Evolutionary conservation across 2,113 vertebrate species (phyloP).

Genomic region (Ascaphus truei): DNA sequence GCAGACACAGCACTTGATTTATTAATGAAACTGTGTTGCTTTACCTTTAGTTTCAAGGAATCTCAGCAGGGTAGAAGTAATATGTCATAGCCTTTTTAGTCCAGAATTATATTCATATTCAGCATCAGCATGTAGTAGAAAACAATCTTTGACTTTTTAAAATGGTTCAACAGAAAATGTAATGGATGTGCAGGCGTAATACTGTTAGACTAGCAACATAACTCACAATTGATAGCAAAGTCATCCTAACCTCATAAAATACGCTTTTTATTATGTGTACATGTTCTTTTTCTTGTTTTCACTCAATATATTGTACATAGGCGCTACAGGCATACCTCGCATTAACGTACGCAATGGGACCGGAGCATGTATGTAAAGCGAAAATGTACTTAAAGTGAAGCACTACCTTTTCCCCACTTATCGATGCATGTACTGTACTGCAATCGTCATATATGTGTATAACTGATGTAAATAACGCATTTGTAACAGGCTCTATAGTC

Average conservation of each 20-base stretch:
- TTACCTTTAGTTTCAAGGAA: neutral
- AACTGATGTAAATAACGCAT: too few relatives aligned
- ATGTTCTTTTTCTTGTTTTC: neutral
- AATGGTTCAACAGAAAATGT: neutral
- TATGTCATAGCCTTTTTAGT: neutral
- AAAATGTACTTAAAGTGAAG: too few relatives aligned
- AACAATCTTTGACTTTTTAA: neutral
- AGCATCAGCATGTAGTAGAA: neutral
- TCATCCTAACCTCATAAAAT: neutral
- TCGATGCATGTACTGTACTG: neutral
- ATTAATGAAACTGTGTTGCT: neutral
- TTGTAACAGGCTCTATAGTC: too few relatives aligned
- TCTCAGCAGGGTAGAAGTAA: neutral
- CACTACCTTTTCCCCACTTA: too few relatives aligned
- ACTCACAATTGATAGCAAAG: neutral
- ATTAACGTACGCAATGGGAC: too few relatives aligned
- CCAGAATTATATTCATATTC: neutral
- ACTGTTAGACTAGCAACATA: neutral
- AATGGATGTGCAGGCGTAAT: neutral
- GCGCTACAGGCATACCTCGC: too few relatives aligned
- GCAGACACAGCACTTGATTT: neutral
- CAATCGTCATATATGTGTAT: neutral
- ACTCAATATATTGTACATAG: neutral
- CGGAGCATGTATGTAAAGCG: too few relatives aligned
- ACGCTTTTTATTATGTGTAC: neutral